These are phyloP conservation scores for Galerucella calmariensis DNA, from an alignment of 2,888 invertebrate species.

Conservation along the genomic window DNA sequence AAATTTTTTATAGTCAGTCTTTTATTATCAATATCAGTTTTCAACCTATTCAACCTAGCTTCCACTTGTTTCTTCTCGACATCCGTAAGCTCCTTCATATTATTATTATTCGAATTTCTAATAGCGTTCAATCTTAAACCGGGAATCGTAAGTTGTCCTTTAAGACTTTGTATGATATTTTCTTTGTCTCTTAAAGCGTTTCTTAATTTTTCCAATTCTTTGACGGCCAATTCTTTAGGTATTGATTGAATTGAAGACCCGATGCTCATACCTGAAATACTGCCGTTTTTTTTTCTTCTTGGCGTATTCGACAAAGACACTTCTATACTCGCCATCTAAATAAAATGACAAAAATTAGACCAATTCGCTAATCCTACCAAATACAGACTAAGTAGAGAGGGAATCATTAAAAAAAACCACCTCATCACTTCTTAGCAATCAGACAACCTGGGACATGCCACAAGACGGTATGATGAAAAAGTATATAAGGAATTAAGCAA, in stretches of 20 bases:
- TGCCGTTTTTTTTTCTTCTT: slow-evolving; percentile 69
- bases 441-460: no score
- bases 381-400: no score
- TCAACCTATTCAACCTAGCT: slow-evolving; percentile 70
- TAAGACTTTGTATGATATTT: slow-evolving; percentile 81
- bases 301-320: slow-evolving; percentile 79
- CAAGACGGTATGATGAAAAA: no score
- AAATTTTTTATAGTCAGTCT: slow-evolving; percentile 83
- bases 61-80: slow-evolving; percentile 71
- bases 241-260: slow-evolving; percentile 60
- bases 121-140: slow-evolving; percentile 47
- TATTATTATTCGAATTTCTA: slow-evolving; percentile 52
- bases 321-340: slow-evolving; percentile 86
- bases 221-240: slow-evolving; percentile 65
- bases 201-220: slow-evolving; percentile 76
- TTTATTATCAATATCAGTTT: slow-evolving; percentile 81
- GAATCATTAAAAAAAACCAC: no score
- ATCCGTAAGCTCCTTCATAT: slow-evolving; percentile 64
- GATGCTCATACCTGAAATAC: slow-evolving; percentile 56
- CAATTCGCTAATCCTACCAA: no score
- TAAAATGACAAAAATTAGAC: slow-evolving; percentile 18
- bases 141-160: slow-evolving; percentile 76
- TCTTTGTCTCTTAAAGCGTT: slow-evolving; percentile 83
- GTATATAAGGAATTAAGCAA: no score
- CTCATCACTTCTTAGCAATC: no score